phyloP scores from a whole-genome alignment of 2,797 vertebrate species.

The Melanotaenia nigrans region DNA sequence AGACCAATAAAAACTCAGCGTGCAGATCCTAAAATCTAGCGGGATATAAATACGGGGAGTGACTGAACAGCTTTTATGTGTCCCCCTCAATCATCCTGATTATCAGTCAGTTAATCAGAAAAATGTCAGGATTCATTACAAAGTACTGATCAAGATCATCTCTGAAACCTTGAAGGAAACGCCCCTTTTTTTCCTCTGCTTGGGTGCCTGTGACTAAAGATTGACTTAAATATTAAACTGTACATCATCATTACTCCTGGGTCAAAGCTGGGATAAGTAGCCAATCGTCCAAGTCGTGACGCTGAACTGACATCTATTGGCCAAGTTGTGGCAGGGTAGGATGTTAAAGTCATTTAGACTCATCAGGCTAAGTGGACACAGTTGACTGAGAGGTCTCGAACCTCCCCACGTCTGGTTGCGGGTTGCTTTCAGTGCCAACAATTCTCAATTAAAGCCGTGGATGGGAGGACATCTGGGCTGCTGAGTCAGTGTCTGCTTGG shows the following conservation, averaged over 20 bases:
- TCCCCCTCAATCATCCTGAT: conserved; percentile 33
- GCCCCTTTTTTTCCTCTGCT: conserved; percentile 21
- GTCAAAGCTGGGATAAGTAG: conserved; percentile 74
- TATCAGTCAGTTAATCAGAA: conserved; percentile 49
- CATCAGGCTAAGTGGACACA: conserved; percentile 81
- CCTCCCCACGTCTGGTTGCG: conserved; percentile 74
- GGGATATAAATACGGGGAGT: conserved; percentile 33
- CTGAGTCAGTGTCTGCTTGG: conserved; percentile 54
- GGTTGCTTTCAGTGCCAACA: conserved; percentile 67
- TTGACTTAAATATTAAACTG: conserved; percentile 74
- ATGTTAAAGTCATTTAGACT: conserved; percentile 82
- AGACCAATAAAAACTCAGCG: conserved; percentile 26
- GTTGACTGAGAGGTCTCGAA: conserved; percentile 79
- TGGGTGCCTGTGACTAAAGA: conserved; percentile 54
- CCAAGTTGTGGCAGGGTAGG: conserved; percentile 64
- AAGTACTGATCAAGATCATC: conserved; percentile 66
- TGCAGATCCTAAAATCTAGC: conserved; percentile 16
- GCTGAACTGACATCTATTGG: conserved; percentile 79
- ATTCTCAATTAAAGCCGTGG: conserved; percentile 66
- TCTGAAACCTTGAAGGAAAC: conserved; percentile 40
- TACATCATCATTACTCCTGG: conserved; percentile 74
- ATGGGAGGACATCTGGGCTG: conserved; percentile 69
- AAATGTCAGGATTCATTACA: conserved; percentile 61
- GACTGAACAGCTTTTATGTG: conserved; percentile 11
- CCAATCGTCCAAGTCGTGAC: conserved; percentile 71